Percentiles rank a stretch among this genome's conserved stretches.
phyloP scores from a whole-genome alignment of 1,140 invertebrate genomes.

The Drosophila melanica region DNA sequence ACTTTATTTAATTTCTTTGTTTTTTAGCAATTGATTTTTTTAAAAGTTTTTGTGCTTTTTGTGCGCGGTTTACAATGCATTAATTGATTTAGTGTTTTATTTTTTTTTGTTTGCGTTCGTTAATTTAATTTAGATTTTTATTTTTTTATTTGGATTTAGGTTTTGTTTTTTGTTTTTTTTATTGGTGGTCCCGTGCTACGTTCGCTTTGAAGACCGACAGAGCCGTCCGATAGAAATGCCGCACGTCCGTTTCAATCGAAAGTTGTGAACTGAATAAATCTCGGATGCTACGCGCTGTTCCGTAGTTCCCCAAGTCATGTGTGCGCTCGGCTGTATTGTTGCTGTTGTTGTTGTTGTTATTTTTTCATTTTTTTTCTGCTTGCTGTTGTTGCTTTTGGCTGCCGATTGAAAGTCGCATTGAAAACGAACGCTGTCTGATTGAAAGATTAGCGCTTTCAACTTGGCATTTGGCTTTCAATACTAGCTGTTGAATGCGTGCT shows the following conservation, averaged over 20 bases:
- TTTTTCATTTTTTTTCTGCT: background rate
- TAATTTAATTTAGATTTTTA: background rate
- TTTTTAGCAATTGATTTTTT: background rate
- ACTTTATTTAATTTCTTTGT: background rate
- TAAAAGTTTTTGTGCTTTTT: background rate
- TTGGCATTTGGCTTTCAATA: conserved; percentile 10
- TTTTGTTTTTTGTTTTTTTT: background rate
- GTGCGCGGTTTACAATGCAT: background rate
- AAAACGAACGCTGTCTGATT: conserved; percentile 45
- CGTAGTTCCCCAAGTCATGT: conserved; percentile 48
- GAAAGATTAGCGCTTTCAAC: conserved; percentile 48
- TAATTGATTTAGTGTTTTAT: background rate
- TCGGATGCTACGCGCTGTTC: conserved; percentile 55
- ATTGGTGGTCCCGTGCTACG: no score
- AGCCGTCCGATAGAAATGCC: background rate
- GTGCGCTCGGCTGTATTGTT: conserved; percentile 51
- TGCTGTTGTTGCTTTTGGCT: background rate
- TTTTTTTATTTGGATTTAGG: conserved; percentile 10
- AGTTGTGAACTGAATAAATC: conserved; percentile 78
- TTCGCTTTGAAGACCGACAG: no score
- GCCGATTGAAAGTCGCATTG: conserved; percentile 62
- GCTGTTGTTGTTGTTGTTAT: no score
- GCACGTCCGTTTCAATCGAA: conserved; percentile 72
- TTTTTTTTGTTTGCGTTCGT: background rate
- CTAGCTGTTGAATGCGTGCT: conserved; percentile 65